Percentiles rank a stretch among this genome's conserved stretches.
Conservation (phyloP, 2,113 vertebrate species). For the Terrapene triunguis region DNA sequence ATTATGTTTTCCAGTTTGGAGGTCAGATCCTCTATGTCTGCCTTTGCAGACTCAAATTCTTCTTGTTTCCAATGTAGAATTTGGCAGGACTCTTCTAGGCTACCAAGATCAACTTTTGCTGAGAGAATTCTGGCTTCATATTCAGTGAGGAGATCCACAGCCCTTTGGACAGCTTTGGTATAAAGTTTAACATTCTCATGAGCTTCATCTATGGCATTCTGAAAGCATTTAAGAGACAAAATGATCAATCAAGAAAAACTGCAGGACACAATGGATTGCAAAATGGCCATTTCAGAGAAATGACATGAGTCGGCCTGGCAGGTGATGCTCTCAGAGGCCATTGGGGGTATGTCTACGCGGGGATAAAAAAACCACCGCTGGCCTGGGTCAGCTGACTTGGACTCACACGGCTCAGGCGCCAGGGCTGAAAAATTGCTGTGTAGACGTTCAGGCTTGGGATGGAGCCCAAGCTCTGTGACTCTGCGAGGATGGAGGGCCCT, state of each 20-base stretch:
- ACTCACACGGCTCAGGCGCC: background rate
- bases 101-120: constrained; percentile 44
- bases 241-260: background rate
- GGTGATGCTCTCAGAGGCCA: accelerated
- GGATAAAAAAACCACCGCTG: background rate
- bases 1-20: constrained; percentile 71
- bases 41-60: constrained; percentile 79
- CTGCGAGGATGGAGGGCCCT: background rate
- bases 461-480: background rate
- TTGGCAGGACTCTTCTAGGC: constrained; percentile 56
- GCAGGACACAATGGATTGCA: background rate
- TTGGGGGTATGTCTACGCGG: background rate
- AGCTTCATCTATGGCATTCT: constrained; percentile 81
- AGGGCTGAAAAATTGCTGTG: background rate
- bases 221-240: constrained; percentile 31
- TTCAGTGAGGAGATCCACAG: constrained; percentile 69
- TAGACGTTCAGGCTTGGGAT: background rate
- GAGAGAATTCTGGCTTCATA: constrained; percentile 72
- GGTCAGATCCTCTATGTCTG: constrained; percentile 75
- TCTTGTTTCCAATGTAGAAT: constrained; percentile 63
- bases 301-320: background rate
- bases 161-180: constrained; percentile 60
- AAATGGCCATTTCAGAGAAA: background rate
- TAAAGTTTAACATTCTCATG: constrained; percentile 77
- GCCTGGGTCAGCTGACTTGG: background rate